Conservation (phyloP, 2,797 vertebrate species). For the Dicrostonyx torquatus region DNA sequence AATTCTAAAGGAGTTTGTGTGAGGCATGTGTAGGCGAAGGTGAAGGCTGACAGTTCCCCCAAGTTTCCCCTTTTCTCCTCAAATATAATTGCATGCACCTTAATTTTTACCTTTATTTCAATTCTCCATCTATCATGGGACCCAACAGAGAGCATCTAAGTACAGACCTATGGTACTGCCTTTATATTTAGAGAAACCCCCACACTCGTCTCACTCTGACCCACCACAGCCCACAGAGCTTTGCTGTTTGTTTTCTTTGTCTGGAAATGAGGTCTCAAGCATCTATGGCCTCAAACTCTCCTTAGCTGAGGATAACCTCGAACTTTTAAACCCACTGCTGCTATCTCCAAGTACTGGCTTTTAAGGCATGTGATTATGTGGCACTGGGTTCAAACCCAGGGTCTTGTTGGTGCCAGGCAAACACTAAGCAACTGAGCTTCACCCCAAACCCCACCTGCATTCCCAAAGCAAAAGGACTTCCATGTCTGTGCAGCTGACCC, state of each 20-base stretch:
- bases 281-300: neutral
- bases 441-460: no score
- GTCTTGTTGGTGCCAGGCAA: neutral
- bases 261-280: neutral
- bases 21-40: no score
- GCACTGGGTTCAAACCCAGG: neutral
- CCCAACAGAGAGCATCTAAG: neutral
- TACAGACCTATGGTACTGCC: neutral
- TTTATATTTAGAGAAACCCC: no score
- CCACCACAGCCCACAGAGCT: neutral
- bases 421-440: neutral
- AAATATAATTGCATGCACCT: neutral
- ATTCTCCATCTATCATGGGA: neutral
- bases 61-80: neutral
- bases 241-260: neutral
- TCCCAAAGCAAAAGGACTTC: neutral
- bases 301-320: neutral
- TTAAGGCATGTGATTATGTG: neutral
- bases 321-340: neutral
- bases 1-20: no score
- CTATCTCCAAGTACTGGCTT: neutral
- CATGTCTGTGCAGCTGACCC: neutral
- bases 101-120: conserved; percentile 17
- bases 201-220: neutral
- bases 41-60: neutral